phyloP scores from a whole-genome alignment of 2,888 invertebrate genomes.

The Stenotaenia linearis region DNA sequence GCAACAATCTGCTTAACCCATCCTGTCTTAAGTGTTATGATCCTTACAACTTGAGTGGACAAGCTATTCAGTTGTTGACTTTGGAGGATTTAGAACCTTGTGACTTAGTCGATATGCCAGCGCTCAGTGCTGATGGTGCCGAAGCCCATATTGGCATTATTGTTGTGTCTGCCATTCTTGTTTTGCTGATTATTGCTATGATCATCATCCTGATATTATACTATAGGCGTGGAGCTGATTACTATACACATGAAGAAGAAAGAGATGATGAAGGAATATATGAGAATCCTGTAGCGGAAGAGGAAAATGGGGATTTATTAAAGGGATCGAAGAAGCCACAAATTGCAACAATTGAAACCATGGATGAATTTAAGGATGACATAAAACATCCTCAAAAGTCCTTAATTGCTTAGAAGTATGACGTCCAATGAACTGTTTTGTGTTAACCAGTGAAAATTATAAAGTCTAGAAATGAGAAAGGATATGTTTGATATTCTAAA shows the following conservation, averaged over 20 bases:
- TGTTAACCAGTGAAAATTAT: too few species aligned
- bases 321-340: not conserved
- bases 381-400: not conserved
- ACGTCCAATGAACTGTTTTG: too few species aligned
- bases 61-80: slow-evolving; percentile 46
- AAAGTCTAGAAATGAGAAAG: too few species aligned
- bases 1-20: slow-evolving; percentile 37
- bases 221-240: slow-evolving; percentile 61
- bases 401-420: not conserved
- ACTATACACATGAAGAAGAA: slow-evolving; percentile 74
- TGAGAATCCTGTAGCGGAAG: slow-evolving; percentile 36
- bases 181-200: slow-evolving; percentile 53
- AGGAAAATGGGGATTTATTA: slow-evolving; percentile 36
- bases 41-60: slow-evolving; percentile 55
- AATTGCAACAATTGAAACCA: slow-evolving; percentile 30
- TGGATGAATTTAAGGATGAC: slow-evolving; percentile 30
- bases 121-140: slow-evolving; percentile 50
- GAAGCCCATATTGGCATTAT: slow-evolving; percentile 47
- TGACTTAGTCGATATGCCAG: slow-evolving; percentile 43
- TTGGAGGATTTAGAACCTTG: slow-evolving; percentile 50
- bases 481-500: too few species aligned
- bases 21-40: slow-evolving; percentile 55
- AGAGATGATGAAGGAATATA: slow-evolving; percentile 42
- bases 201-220: slow-evolving; percentile 57
- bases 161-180: slow-evolving; percentile 53